Base-by-base conservation (phyloP, 2,113 vertebrate genomes). In the Scalopus aquaticus region DNA sequence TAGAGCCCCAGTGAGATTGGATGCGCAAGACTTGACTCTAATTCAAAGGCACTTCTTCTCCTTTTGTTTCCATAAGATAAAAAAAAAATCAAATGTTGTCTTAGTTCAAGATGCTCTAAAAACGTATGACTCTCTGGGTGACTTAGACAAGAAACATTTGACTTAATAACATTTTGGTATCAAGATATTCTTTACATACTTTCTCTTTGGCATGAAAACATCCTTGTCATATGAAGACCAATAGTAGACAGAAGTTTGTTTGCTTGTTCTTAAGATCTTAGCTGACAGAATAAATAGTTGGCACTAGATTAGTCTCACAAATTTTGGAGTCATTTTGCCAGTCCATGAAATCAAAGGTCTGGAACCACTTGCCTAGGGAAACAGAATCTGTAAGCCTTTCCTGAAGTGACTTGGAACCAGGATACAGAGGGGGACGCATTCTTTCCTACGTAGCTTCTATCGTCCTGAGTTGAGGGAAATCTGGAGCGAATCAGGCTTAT, bases 271-370 rank as follows among this genome's bases (percentile, higher is more conserved):
- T 81, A 69, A 44, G 58, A 46, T 42, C 39, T 37, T 60, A 28
- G 19, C 16, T 37, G 26, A 51, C 74, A 76, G 83, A 86, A 90
- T 70, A 77, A 85, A 88, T 13, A 39, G 22, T 44, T 93, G 72
- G 30, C 17, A 30, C 15, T 15, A 60, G 16, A 44, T 89, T 86
- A 60, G 60, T 67, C 24, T 84, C 85, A 67, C 1, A 15, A 69
- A 46, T n/a, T 26, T 58, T 90, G 58, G 28, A 35, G 56, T 49
- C 76, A 60, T 60, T 87, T 77, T 78, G 39, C 15, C 70, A 67
- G 64, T n/a, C 62, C 20, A 13, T 87, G 80, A 95, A 92, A 78
- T 82, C 60, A 64, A 73, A 74, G 39, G 39, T 76, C 80, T 77
- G 11, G 44, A 64, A 64, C 30, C 2, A 37, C 11, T n/a, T 67